Conservation (phyloP, 1,140 invertebrate genomes). For the Sitophilus oryzae region DNA sequence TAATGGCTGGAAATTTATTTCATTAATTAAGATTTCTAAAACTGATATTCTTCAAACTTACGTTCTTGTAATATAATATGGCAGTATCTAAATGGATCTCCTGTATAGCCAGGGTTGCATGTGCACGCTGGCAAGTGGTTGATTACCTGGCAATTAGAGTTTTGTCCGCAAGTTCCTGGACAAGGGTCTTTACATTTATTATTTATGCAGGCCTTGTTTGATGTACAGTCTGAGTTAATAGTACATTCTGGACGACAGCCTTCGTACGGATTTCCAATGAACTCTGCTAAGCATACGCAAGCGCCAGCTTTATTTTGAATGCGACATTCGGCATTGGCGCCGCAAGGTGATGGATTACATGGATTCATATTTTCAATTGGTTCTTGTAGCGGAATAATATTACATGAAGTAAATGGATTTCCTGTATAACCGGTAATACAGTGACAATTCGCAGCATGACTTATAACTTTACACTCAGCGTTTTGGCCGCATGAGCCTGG, state of each 20-base stretch:
- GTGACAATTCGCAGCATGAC: slow-evolving; percentile 75
- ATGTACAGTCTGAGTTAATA: slow-evolving; percentile 57
- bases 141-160: slow-evolving; percentile 55
- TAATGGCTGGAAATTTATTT: slow-evolving; percentile 17
- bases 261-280: slow-evolving; percentile 67
- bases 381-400: slow-evolving; percentile 24
- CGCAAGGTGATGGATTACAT: slow-evolving; percentile 59
- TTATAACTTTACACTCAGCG: slow-evolving; percentile 73
- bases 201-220: slow-evolving; percentile 54
- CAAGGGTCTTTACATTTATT: slow-evolving; percentile 61
- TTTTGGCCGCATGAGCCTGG: slow-evolving; percentile 72
- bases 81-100: slow-evolving; percentile 56
- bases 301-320: slow-evolving; percentile 54
- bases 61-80: slow-evolving; percentile 35
- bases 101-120: slow-evolving; percentile 53
- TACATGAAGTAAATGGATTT: slow-evolving; percentile 64
- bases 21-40: not conserved
- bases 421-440: slow-evolving; percentile 70
- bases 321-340: slow-evolving; percentile 58
- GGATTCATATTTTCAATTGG: slow-evolving; percentile 46
- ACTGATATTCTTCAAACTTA: slow-evolving; percentile 22
- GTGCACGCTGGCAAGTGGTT: slow-evolving; percentile 53
- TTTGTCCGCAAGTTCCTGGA: slow-evolving; percentile 58
- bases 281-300: slow-evolving; percentile 61
- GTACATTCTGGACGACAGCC: slow-evolving; percentile 61